Percentiles rank a stretch among this genome's conserved stretches.
Evolutionary conservation across 2,888 invertebrate species (phyloP).

Genomic region (Mayetiola destructor): DNA sequence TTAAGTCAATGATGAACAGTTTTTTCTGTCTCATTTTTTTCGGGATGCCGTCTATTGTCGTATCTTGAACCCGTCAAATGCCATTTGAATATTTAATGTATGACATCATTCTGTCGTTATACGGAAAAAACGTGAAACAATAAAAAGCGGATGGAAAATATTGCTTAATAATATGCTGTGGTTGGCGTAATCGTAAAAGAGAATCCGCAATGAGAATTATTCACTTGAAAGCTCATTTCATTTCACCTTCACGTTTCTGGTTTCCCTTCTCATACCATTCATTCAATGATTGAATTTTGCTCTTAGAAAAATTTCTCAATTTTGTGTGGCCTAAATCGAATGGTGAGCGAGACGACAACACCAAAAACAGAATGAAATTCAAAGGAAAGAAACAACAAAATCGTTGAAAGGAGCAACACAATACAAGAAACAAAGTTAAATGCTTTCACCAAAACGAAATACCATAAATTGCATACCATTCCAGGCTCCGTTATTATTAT

Average conservation of each 20-base stretch:
- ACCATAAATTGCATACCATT: conserved; percentile 12
- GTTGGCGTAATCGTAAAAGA: conserved; percentile 6
- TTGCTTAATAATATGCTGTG: conserved; percentile 12
- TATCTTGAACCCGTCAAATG: background rate
- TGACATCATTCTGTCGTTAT: conserved; percentile 1
- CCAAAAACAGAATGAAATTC: no score
- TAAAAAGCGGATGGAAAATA: conserved; percentile 2
- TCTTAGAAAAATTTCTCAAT: no score
- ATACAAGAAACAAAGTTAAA: no score
- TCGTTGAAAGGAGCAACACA: background rate
- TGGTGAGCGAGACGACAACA: no score
- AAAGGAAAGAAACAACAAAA: background rate
- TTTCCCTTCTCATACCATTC: no score
- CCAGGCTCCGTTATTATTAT: no score
- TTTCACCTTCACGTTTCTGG: no score
- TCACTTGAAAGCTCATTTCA: conserved; percentile 8
- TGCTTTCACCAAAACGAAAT: conserved; percentile 4
- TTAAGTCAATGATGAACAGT: background rate
- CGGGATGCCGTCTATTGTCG: no score
- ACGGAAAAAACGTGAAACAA: background rate
- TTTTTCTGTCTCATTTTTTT: no score
- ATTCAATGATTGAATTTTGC: no score
- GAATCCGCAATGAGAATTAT: background rate
- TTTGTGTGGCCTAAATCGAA: no score
- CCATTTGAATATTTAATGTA: background rate